These are phyloP conservation scores for Dryas iulia DNA, from an alignment of 1,140 invertebrate species.

Conservation along the genomic window DNA sequence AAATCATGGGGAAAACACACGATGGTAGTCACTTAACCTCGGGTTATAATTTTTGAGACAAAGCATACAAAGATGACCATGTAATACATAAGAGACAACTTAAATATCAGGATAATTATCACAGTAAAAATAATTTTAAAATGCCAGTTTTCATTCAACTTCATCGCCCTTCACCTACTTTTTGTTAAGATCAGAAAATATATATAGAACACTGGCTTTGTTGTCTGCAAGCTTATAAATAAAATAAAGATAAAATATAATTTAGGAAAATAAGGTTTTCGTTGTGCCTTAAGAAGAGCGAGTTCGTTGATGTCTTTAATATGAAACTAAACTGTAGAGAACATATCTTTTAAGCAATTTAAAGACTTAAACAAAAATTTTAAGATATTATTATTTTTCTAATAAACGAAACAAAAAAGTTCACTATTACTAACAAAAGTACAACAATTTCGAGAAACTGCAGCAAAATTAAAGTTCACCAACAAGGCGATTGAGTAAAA, in stretches of 20 bases:
- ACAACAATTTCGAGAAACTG: neutral
- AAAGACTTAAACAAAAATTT: neutral
- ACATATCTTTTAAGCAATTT: neutral
- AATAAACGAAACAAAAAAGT: neutral
- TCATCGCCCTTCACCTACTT: constrained; percentile 27
- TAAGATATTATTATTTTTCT: neutral
- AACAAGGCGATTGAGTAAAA: neutral
- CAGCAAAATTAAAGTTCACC: neutral
- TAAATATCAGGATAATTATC: constrained; percentile 31
- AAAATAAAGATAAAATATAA: neutral
- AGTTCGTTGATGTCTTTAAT: constrained; percentile 31
- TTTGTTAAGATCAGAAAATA: neutral
- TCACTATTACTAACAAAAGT: neutral
- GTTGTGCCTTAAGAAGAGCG: neutral
- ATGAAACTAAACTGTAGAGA: neutral
- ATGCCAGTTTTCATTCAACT: constrained; percentile 11
- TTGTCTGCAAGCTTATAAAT: neutral
- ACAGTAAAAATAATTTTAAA: neutral
- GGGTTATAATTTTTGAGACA: no score
- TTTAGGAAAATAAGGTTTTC: neutral
- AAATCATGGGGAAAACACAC: no score
- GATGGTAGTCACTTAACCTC: no score
- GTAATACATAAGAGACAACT: constrained; percentile 39
- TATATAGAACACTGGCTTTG: neutral
- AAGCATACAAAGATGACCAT: constrained; percentile 29